Percentiles rank a stretch among this genome's conserved stretches.
Evolutionary conservation across 2,113 vertebrate species (phyloP).

Genomic region (Dipodomys merriami): DNA sequence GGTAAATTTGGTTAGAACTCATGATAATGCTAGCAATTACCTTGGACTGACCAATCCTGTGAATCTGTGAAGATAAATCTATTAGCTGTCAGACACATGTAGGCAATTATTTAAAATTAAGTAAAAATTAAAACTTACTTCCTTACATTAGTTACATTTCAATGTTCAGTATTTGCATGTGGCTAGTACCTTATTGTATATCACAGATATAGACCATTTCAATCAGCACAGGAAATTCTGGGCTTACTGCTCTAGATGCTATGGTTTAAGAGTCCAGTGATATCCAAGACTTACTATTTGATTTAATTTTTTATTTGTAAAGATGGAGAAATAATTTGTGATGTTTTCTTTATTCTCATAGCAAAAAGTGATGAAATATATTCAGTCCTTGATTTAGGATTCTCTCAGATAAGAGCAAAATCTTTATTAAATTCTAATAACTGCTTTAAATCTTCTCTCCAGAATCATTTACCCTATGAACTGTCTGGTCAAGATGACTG

Average conservation of each 20-base stretch:
- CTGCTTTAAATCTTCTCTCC: constrained; percentile 50
- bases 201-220: neutral
- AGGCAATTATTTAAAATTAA: constrained; percentile 50
- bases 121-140: constrained; percentile 53
- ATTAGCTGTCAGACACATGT: constrained; percentile 1
- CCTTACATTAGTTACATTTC: constrained; percentile 25
- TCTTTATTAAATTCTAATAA: constrained; percentile 43
- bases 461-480: constrained; percentile 23
- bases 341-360: constrained; percentile 59
- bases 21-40: constrained; percentile 64
- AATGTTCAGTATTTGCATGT: neutral
- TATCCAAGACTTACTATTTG: constrained; percentile 43
- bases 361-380: constrained; percentile 25
- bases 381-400: neutral
- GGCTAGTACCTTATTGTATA: neutral
- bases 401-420: neutral
- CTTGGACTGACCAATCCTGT: constrained; percentile 74
- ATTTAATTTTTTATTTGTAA: constrained; percentile 78
- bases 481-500: constrained; percentile 13
- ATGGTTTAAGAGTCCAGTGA: constrained; percentile 56
- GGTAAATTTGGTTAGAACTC: constrained; percentile 67
- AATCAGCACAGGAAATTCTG: constrained; percentile 31
- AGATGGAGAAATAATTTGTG: constrained; percentile 55
- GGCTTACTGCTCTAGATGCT: neutral
- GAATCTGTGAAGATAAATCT: neutral